Evolutionary conservation across 2,888 invertebrate species (phyloP).

Genomic region (Pteria penguin): DNA sequence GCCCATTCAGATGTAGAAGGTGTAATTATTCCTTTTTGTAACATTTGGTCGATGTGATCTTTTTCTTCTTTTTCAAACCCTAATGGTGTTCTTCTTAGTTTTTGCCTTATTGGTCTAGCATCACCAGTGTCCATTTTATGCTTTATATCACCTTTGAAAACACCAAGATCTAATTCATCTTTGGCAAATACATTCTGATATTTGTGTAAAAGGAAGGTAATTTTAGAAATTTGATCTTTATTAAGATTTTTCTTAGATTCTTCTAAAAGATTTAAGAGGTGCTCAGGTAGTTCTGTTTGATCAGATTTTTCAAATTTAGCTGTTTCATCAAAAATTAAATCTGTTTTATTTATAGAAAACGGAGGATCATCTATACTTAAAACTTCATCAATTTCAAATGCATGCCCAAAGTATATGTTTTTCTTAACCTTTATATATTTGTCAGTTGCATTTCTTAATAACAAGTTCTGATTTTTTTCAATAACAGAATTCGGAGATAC

Average conservation of each 20-base stretch:
- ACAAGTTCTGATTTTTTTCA: not conserved
- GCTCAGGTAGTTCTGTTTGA: not conserved
- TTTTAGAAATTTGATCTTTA: not conserved
- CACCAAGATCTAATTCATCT: slow-evolving; percentile 39
- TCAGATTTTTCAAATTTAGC: not conserved
- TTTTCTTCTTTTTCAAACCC: slow-evolving; percentile 47
- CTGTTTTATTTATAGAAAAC: not conserved
- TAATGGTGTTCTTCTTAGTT: slow-evolving; percentile 39
- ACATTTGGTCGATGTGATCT: slow-evolving; percentile 36
- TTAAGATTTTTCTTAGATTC: slow-evolving; percentile 2
- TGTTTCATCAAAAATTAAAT: not conserved
- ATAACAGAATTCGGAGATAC: not conserved
- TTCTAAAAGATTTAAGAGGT: slow-evolving; percentile 6
- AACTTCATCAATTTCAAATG: not conserved
- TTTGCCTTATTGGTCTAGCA: slow-evolving; percentile 40
- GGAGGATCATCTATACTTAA: not conserved
- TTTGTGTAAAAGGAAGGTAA: slow-evolving; percentile 6
- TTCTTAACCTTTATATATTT: not conserved
- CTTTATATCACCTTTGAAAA: slow-evolving; percentile 34
- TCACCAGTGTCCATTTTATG: slow-evolving; percentile 44
- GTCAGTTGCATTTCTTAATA: not conserved
- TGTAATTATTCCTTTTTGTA: slow-evolving; percentile 33
- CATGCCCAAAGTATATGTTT: not conserved
- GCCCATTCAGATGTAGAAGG: slow-evolving; percentile 46
- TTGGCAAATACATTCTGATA: slow-evolving; percentile 26